phyloP scores from a whole-genome alignment of 2,113 vertebrate genomes.

The Origma solitaria region DNA sequence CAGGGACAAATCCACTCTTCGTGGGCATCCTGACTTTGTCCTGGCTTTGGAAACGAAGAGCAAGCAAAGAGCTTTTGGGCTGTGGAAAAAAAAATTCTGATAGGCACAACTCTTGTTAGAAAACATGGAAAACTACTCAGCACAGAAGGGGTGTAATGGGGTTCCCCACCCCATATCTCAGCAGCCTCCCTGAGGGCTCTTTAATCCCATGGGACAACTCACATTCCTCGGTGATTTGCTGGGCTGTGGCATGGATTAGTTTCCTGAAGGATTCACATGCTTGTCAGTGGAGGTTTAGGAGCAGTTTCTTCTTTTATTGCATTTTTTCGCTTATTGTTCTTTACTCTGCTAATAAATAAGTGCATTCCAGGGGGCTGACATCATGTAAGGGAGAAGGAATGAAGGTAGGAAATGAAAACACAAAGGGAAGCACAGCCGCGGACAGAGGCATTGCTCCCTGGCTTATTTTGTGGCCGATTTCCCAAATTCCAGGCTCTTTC shows the following conservation, averaged over 20 bases:
- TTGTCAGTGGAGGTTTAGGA: neutral
- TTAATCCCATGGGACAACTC: neutral
- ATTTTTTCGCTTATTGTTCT: constrained; percentile 14
- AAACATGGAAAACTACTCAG: neutral
- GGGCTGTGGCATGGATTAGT: neutral
- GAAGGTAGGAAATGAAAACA: constrained; percentile 23
- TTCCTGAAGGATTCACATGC: neutral
- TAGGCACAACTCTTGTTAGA: neutral
- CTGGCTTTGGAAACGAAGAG: neutral
- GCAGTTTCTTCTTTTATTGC: constrained; percentile 22
- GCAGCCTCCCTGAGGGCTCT: neutral
- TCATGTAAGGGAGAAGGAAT: neutral
- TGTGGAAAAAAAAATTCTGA: too few species aligned
- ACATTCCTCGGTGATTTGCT: neutral
- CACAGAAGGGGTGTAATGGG: too few species aligned
- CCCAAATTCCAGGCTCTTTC: neutral
- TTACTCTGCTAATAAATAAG: neutral
- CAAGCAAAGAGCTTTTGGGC: neutral
- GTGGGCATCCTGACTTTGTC: neutral
- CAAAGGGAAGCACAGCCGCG: neutral
- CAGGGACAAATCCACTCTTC: neutral
- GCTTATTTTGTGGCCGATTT: neutral
- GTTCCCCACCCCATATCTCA: neutral
- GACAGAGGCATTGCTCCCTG: neutral
- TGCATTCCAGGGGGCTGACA: constrained; percentile 10